These are phyloP conservation scores for Coenonympha glycerion DNA, from an alignment of 2,888 invertebrate species.

Conservation along the genomic window DNA sequence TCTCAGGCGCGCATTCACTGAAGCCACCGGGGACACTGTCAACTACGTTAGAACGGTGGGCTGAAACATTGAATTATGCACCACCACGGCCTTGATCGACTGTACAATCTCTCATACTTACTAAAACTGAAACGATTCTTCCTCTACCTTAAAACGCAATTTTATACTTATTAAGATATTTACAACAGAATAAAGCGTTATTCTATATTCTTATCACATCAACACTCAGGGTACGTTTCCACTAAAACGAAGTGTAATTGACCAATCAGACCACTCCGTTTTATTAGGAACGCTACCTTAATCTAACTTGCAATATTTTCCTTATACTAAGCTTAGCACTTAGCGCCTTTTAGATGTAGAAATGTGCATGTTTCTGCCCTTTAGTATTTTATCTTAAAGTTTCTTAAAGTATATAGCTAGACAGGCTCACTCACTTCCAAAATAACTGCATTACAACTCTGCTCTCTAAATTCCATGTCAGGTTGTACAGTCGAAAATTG, in stretches of 20 bases:
- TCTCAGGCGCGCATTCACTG: conserved; percentile 91
- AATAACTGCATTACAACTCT: too few species aligned
- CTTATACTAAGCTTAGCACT: not conserved
- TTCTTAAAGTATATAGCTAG: not conserved
- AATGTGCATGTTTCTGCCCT: conserved; percentile 17
- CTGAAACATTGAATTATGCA: conserved; percentile 61
- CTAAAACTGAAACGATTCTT: too few species aligned
- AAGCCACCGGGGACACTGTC: conserved; percentile 90
- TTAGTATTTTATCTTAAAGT: conserved; percentile 5
- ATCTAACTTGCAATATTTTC: not conserved
- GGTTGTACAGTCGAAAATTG: conserved; percentile 64
- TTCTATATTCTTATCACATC: not conserved
- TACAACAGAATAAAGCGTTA: not conserved
- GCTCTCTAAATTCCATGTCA: conserved; percentile 32
- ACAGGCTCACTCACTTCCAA: not conserved
- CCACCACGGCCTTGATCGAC: conserved; percentile 53
- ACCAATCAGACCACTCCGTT: too few species aligned
- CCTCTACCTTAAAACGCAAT: not conserved
- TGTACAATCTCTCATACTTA: conserved; percentile 53
- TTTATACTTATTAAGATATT: not conserved
- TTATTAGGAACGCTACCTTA: too few species aligned
- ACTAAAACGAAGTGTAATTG: too few species aligned
- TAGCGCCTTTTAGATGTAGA: conserved; percentile 13
- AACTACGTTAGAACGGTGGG: conserved; percentile 92
- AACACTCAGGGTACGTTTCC: too few species aligned